Percentiles rank a stretch among this genome's conserved stretches.
phyloP scores from a whole-genome alignment of 2,113 vertebrate genomes.

The Melospiza melodia region DNA sequence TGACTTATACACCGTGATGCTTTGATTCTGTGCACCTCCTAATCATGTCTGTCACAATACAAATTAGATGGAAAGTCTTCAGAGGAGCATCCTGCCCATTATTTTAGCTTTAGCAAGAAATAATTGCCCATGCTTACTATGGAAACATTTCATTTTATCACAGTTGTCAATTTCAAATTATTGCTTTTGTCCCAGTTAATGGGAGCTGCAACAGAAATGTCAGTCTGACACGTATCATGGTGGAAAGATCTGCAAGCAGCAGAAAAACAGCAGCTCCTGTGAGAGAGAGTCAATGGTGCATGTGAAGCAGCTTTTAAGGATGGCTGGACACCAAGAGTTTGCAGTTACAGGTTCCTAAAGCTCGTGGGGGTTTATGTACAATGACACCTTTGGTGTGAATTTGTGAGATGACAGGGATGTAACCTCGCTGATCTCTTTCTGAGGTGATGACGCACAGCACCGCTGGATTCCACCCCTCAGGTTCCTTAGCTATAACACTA shows the following conservation, averaged over 20 bases:
- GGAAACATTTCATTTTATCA: background rate
- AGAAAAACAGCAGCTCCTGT: background rate
- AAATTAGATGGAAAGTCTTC: background rate
- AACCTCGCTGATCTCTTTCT: no score
- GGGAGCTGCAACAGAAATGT: background rate
- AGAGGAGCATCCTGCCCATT: background rate
- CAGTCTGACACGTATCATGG: background rate
- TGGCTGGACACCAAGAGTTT: background rate
- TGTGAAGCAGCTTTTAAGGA: background rate
- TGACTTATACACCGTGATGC: background rate
- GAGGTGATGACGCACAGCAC: no score
- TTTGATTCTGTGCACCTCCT: background rate
- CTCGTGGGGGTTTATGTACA: no score
- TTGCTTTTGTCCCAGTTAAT: background rate
- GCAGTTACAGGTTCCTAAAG: no score
- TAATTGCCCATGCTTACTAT: background rate
- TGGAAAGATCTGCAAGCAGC: background rate
- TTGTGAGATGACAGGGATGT: no score
- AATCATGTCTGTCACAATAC: background rate
- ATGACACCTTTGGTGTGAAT: no score
- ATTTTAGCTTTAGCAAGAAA: background rate
- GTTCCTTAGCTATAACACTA: no score
- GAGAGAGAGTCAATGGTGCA: accelerated
- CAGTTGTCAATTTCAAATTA: background rate
- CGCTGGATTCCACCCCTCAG: no score